Percentiles rank a stretch among this genome's conserved stretches.
These are phyloP conservation scores for Sciaenops ocellatus DNA, from an alignment of 2,797 vertebrate genomes.

Conservation along the genomic window DNA sequence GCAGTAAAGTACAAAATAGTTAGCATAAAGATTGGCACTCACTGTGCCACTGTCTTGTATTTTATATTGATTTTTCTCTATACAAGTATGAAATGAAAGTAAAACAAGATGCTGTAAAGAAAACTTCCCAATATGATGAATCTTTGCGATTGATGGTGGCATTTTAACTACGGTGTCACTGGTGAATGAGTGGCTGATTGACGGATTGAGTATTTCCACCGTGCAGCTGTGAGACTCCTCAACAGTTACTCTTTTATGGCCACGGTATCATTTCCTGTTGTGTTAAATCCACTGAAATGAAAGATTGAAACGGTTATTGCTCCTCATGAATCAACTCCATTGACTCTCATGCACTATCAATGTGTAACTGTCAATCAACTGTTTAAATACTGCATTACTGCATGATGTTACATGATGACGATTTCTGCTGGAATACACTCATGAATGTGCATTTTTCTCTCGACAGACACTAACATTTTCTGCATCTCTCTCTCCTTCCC, in stretches of 20 bases:
- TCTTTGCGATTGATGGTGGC: constrained; percentile 25
- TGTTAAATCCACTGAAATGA: constrained; percentile 24
- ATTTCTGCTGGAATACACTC: constrained; percentile 68
- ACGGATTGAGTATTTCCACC: constrained; percentile 17
- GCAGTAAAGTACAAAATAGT: constrained; percentile 48
- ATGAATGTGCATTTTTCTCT: constrained; percentile 81
- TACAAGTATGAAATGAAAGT: constrained; percentile 38
- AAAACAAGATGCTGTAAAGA: constrained; percentile 32
- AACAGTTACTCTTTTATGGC: constrained; percentile 25
- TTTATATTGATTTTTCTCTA: neutral
- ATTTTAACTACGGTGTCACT: constrained; percentile 26
- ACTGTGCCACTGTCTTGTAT: neutral
- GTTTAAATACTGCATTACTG: constrained; percentile 55
- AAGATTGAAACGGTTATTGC: constrained; percentile 29
- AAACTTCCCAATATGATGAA: constrained; percentile 15
- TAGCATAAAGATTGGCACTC: neutral
- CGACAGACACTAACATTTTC: constrained; percentile 86
- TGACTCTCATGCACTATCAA: constrained; percentile 54
- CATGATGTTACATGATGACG: constrained; percentile 64
- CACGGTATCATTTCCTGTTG: constrained; percentile 40
- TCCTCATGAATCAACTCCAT: constrained; percentile 67
- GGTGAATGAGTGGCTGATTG: constrained; percentile 26
- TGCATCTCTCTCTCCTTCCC: constrained; percentile 85
- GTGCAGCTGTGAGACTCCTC: constrained; percentile 18
- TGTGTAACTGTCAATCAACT: constrained; percentile 62